Percentiles rank a stretch among this genome's conserved stretches.
Evolutionary conservation across 2,113 vertebrate species (phyloP).

Genomic region (Ictidomys tridecemlineatus): DNA sequence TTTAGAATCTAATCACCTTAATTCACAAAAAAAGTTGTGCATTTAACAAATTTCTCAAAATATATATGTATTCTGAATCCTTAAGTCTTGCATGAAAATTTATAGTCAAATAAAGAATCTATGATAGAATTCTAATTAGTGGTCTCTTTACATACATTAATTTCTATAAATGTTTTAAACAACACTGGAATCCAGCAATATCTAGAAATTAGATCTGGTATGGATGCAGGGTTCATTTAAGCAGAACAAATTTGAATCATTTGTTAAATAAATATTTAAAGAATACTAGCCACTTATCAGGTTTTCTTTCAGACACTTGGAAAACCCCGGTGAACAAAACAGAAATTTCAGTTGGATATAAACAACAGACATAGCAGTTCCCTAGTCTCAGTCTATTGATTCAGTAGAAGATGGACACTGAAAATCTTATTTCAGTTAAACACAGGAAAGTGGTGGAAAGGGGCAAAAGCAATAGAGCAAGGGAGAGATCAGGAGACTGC

Average conservation of each 20-base stretch:
- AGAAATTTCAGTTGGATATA: neutral
- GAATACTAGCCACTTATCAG: neutral
- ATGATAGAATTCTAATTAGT: neutral
- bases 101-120: neutral
- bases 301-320: neutral
- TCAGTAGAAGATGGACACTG: neutral
- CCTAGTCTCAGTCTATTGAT: neutral
- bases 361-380: neutral
- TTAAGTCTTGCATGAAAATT: conserved; percentile 11
- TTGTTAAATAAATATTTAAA: conserved; percentile 33
- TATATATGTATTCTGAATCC: neutral
- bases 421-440: conserved; percentile 3
- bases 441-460: neutral
- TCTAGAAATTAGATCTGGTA: conserved; percentile 21
- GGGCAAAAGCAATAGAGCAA: neutral
- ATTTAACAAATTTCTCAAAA: neutral
- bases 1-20: conserved; percentile 1
- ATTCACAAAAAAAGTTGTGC: neutral
- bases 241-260: neutral
- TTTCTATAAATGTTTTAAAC: conserved; percentile 32
- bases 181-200: neutral
- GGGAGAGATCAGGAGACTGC: neutral
- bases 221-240: neutral
- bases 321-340: conserved; percentile 44
- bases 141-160: neutral